phyloP scores from a whole-genome alignment of 1,140 invertebrate species.

The Oreohelix idahoensis region DNA sequence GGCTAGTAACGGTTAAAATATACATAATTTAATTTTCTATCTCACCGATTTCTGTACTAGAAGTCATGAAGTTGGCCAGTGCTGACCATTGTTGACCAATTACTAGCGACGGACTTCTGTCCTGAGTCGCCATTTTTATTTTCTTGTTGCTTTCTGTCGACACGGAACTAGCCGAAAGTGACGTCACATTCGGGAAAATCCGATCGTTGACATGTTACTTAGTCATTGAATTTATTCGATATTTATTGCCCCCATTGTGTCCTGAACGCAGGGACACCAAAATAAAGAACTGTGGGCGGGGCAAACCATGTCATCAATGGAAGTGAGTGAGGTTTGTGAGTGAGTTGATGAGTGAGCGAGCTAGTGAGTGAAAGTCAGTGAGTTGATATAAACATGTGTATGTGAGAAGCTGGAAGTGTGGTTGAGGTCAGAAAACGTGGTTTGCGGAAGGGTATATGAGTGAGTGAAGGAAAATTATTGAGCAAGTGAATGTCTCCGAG shows the following conservation, averaged over 20 bases:
- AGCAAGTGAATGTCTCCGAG: too few relatives aligned
- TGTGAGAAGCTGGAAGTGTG: too few relatives aligned
- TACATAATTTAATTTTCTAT: constrained; percentile 37
- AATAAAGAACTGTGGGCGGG: too few relatives aligned
- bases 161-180: constrained; percentile 69
- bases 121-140: constrained; percentile 74
- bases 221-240: constrained; percentile 11
- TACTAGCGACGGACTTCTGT: constrained; percentile 73
- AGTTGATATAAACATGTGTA: too few relatives aligned
- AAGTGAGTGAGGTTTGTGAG: too few relatives aligned
- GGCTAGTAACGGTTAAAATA: constrained; percentile 9
- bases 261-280: too few relatives aligned
- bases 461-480: too few relatives aligned
- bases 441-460: too few relatives aligned
- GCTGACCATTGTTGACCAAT: constrained; percentile 71
- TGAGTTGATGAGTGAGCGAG: too few relatives aligned
- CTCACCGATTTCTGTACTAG: constrained; percentile 55
- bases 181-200: constrained; percentile 66
- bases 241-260: neutral
- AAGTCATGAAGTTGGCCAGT: constrained; percentile 64
- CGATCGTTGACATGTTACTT: neutral
- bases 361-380: too few relatives aligned
- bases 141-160: constrained; percentile 69
- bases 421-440: too few relatives aligned
- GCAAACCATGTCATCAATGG: too few relatives aligned